A percentile compares a stretch with the other conserved stretches of the same genome.
These are phyloP conservation scores for Hetaerina titia DNA, from an alignment of 2,888 invertebrate species.

Conservation along the genomic window DNA sequence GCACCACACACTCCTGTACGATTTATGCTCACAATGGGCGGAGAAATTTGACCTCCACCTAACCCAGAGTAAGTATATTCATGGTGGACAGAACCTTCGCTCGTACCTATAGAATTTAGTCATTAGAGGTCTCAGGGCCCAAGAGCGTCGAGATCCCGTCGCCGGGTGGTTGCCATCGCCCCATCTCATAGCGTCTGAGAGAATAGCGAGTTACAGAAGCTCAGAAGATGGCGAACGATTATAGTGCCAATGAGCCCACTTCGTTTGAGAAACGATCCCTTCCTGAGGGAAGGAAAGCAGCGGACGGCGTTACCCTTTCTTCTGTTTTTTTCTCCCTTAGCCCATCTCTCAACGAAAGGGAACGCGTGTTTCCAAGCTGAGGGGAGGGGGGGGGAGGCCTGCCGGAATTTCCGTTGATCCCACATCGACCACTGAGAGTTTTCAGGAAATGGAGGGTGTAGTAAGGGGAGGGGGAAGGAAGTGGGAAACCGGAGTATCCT, in stretches of 20 bases:
- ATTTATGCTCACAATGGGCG: too few species aligned
- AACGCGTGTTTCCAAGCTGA: slow-evolving; percentile 9
- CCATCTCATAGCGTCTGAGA: neutral
- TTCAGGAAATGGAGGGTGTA: neutral
- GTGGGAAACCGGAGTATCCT: neutral
- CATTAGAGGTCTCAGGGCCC: neutral
- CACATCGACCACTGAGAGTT: slow-evolving; percentile 44
- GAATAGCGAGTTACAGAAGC: neutral
- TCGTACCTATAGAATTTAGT: neutral
- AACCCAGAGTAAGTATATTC: neutral
- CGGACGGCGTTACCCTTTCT: neutral
- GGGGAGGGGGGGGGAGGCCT: neutral
- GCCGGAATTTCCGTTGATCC: slow-evolving; percentile 51
- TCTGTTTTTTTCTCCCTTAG: neutral
- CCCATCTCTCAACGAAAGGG: neutral
- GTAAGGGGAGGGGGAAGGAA: neutral
- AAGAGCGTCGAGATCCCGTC: neutral
- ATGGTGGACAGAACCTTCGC: neutral
- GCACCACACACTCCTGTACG: too few species aligned
- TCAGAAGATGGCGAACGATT: neutral
- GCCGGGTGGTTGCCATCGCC: neutral
- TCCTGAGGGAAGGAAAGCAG: neutral
- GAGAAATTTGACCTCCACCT: too few species aligned
- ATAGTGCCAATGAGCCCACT: neutral
- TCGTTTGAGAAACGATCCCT: neutral